Evolutionary conservation across 2,888 invertebrate genomes (phyloP).

Genomic region (Drosophila stalkeri): DNA sequence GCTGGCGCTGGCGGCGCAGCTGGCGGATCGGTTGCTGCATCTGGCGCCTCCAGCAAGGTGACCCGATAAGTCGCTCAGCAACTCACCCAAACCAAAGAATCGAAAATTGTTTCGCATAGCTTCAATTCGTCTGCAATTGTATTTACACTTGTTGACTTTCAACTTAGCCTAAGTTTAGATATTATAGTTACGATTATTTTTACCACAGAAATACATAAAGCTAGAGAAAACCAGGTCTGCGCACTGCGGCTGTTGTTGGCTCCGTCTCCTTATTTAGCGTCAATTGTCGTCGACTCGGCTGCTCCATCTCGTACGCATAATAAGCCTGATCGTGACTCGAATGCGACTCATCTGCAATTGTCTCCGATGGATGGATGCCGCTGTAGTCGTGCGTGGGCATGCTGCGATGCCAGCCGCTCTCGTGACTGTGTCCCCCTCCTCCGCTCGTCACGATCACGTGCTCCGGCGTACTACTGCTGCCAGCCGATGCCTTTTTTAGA

Average conservation of each 20-base stretch:
- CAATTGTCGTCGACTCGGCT: conserved; percentile 45
- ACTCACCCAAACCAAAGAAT: conserved; percentile 73
- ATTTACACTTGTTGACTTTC: conserved; percentile 64
- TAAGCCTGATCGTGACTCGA: conserved; percentile 47
- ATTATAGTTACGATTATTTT: conserved; percentile 47
- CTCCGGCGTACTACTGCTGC: conserved; percentile 84
- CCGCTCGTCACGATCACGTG: conserved; percentile 86
- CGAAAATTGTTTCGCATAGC: conserved; percentile 52
- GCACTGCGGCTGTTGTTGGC: conserved; percentile 10
- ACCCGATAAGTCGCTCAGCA: conserved; percentile 52
- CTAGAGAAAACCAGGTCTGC: conserved; percentile 64
- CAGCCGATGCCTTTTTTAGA: conserved; percentile 87
- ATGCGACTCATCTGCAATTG: conserved; percentile 21
- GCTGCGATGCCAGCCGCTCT: conserved; percentile 85
- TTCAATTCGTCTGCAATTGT: conserved; percentile 68
- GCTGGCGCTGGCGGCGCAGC: conserved; percentile 27
- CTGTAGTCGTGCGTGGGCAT: conserved; percentile 64
- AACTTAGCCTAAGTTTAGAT: conserved; percentile 53
- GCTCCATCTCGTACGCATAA: conserved; percentile 58
- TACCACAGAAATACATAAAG: conserved; percentile 64
- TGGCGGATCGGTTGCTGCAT: not conserved
- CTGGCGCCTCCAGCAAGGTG: conserved; percentile 38
- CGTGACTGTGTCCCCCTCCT: conserved; percentile 77
- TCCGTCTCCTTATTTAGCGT: conserved; percentile 3
- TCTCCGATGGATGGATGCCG: not conserved